Percentiles rank a stretch among this genome's conserved stretches.
These are phyloP conservation scores for Gymnocypris eckloni DNA, from an alignment of 2,797 vertebrate genomes.

Conservation along the genomic window DNA sequence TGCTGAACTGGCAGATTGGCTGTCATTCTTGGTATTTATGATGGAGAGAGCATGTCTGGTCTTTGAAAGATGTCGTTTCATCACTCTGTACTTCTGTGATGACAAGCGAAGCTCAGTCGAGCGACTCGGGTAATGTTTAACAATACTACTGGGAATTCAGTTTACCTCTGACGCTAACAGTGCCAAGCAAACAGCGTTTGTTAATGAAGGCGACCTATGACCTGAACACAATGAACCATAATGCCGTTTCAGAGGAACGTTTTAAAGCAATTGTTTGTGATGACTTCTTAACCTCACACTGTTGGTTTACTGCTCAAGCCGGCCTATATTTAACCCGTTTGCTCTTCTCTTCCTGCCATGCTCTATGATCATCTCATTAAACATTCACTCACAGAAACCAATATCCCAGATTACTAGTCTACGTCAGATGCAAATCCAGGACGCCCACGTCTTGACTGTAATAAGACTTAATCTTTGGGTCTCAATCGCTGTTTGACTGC, in stretches of 20 bases:
- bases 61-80: conserved; percentile 8
- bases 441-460: conserved; percentile 19
- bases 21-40: conserved; percentile 19
- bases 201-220: conserved; percentile 8
- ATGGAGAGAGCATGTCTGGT: not conserved
- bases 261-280: not conserved
- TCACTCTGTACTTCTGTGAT: not conserved
- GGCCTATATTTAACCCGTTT: not conserved
- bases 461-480: conserved; percentile 31
- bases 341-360: not conserved
- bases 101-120: not conserved
- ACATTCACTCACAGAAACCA: conserved; percentile 27
- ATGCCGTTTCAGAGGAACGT: not conserved
- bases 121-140: conserved; percentile 6
- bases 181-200: not conserved
- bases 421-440: conserved; percentile 52
- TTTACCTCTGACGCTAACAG: not conserved
- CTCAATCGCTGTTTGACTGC: not conserved
- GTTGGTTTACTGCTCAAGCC: not conserved
- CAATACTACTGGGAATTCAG: conserved; percentile 21
- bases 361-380: conserved; percentile 41
- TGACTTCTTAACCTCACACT: not conserved
- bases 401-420: conserved; percentile 52
- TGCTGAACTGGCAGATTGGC: not conserved
- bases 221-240: conserved; percentile 14